phyloP scores from a whole-genome alignment of 2,113 vertebrate species.

The Mystacornis crossleyi region DNA sequence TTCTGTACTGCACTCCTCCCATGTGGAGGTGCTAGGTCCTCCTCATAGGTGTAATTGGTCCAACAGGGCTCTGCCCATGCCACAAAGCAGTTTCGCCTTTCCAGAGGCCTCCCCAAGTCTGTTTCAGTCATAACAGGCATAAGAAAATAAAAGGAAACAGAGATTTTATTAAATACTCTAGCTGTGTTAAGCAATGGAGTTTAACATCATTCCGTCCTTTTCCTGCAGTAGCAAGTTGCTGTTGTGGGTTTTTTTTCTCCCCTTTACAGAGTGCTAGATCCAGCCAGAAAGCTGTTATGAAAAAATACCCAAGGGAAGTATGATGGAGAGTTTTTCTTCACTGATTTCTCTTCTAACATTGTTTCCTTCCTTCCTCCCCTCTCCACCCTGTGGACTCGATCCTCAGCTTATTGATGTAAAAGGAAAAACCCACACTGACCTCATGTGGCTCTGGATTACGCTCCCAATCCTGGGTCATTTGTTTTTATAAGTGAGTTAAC shows the following conservation, averaged over 20 bases:
- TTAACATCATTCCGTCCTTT: not conserved
- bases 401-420: conserved; percentile 40
- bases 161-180: not conserved
- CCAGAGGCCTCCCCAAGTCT: not conserved
- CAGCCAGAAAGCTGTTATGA: conserved; percentile 34
- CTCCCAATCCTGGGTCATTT: conserved; percentile 10
- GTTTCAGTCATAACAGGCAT: not conserved
- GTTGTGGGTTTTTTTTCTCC: not conserved
- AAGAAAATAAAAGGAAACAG: not conserved
- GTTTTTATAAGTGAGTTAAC: conserved; percentile 18
- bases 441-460: not conserved
- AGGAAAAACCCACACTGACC: conserved; percentile 59
- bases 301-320: conserved; percentile 43
- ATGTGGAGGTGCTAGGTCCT: fast-evolving
- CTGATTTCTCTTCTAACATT: conserved; percentile 49
- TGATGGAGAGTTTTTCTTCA: conserved; percentile 46
- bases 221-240: not conserved
- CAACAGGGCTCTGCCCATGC: not conserved
- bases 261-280: conserved; percentile 13
- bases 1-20: not conserved
- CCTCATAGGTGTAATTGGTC: not conserved
- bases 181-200: not conserved
- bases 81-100: not conserved
- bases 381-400: not conserved
- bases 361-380: conserved; percentile 62